Evolutionary conservation across 2,113 vertebrate genomes (phyloP), one percentile per base, ranked within the genome.

Genomic region (Octodon degus): DNA sequence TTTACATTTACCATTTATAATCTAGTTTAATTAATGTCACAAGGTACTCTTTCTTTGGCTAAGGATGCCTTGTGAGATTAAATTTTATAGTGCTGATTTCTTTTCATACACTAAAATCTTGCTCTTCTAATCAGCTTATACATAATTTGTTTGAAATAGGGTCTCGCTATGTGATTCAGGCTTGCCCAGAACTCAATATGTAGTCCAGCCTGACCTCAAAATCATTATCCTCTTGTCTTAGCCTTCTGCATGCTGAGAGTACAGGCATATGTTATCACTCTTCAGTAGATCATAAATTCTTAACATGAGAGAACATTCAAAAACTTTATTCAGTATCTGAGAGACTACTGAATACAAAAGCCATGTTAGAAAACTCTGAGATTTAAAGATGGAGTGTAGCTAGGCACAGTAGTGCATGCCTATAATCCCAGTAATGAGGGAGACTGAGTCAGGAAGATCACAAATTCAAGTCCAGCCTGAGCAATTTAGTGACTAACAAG

Each of bases 91-190:
- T 76, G 37, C 20, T 74, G 37, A 74, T 74, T 74, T 74, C 72
- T 37, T 43, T 74, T 74, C 37, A 74, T 40, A 74, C 72, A 40
- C 72, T 40, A 43, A 93, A 62, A 24, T 81, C 53, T 70, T 53
- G 3, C 70, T 88, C 77, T 72, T 20, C 92, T 81, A 67, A 93
- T 88, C 92, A 47, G 63, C n/a, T 60, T 47, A 62, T n/a, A 70
- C 68, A n/a, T 9, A 70, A 34, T 70, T n/a, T n/a, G 32, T 32
- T 70, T 70, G 68, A n/a, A 19, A 70, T 6, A 70, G 68, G 34
- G 34, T 70, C 68, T 68, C 14, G 2, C 67, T 70, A 70, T 19
- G 17, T n/a, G 32, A n/a, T 70, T n/a, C 68, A 70, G 68, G 13
- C 30, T 32, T 16, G 65, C 32, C 32, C 32, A 14, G 32, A 68